Conservation (phyloP, 2,113 vertebrate species). For the Oostethus manadensis region DNA sequence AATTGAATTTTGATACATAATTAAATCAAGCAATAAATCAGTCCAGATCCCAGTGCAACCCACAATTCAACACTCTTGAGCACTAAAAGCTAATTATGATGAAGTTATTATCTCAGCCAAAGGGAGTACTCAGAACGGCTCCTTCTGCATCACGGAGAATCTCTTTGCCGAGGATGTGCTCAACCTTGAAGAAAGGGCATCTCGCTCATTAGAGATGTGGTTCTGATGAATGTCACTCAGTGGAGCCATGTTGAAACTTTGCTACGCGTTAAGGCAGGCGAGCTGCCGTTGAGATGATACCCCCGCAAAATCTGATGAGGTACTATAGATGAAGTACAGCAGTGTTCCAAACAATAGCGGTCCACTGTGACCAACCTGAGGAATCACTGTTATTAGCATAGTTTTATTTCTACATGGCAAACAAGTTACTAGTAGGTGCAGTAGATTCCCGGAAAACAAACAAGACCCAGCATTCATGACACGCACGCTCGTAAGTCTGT, state of each 20-base stretch:
- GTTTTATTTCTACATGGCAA: too few species aligned
- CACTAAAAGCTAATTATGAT: conserved; percentile 74
- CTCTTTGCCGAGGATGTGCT: conserved; percentile 47
- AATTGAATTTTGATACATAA: conserved; percentile 81
- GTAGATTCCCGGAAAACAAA: too few species aligned
- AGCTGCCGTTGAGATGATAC: neutral
- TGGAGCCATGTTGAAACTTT: conserved; percentile 27
- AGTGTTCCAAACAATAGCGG: too few species aligned
- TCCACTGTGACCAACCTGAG: too few species aligned
- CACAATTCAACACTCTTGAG: conserved; percentile 71
- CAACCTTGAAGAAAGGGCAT: conserved; percentile 68
- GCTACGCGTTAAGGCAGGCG: conserved; percentile 32
- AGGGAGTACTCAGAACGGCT: conserved; percentile 63
- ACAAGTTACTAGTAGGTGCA: too few species aligned
- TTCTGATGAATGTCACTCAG: conserved; percentile 46
- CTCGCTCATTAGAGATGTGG: conserved; percentile 29
- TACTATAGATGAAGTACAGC: too few species aligned
- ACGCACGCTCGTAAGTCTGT: too few species aligned
- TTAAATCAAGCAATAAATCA: conserved; percentile 80
- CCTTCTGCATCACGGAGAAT: conserved; percentile 51
- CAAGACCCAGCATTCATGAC: too few species aligned
- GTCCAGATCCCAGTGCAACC: conserved; percentile 71
- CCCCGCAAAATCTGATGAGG: too few species aligned
- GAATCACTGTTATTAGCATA: too few species aligned
- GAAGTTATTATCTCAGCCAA: conserved; percentile 74